phyloP scores from a whole-genome alignment of 2,797 vertebrate genomes.

The Orientallactaga sibirica region DNA sequence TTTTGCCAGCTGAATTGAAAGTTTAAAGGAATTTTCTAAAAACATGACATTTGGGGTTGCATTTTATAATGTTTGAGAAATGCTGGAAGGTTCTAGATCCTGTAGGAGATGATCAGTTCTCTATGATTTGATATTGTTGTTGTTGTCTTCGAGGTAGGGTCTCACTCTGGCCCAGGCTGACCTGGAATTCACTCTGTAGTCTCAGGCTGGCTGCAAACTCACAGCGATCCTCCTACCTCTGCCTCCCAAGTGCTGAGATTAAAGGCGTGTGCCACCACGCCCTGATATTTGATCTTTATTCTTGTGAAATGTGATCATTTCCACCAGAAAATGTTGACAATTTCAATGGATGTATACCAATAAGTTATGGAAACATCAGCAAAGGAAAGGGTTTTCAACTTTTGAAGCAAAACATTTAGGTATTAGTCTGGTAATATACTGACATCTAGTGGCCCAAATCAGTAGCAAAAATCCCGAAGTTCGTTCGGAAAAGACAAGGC shows the following conservation, averaged over 20 bases:
- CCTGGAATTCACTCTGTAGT: too few species aligned
- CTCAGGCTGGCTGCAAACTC: too few species aligned
- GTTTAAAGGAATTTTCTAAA: slow-evolving; percentile 61
- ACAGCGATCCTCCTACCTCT: too few species aligned
- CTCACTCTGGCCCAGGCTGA: too few species aligned
- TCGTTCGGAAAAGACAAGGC: not conserved
- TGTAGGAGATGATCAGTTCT: slow-evolving; percentile 62
- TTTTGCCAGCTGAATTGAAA: slow-evolving; percentile 36
- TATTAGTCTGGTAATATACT: slow-evolving; percentile 82
- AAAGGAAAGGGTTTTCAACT: slow-evolving; percentile 47
- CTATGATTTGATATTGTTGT: not conserved
- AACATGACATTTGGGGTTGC: slow-evolving; percentile 15
- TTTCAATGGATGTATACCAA: slow-evolving; percentile 71
- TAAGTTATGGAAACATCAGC: slow-evolving; percentile 72
- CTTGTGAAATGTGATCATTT: slow-evolving; percentile 76
- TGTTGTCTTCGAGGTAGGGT: too few species aligned
- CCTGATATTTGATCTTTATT: slow-evolving; percentile 74
- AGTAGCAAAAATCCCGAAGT: slow-evolving; percentile 51
- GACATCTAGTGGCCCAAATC: slow-evolving; percentile 87
- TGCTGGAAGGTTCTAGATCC: slow-evolving; percentile 31
- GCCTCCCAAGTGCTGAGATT: too few species aligned
- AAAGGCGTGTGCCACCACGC: too few species aligned
- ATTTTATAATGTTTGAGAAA: slow-evolving; percentile 54
- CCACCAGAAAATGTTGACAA: slow-evolving; percentile 72
- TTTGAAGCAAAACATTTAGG: not conserved